A percentile compares a stretch with the other conserved stretches of the same genome.
phyloP scores from a whole-genome alignment of 2,888 invertebrate genomes.

The Saturnia japonica region DNA sequence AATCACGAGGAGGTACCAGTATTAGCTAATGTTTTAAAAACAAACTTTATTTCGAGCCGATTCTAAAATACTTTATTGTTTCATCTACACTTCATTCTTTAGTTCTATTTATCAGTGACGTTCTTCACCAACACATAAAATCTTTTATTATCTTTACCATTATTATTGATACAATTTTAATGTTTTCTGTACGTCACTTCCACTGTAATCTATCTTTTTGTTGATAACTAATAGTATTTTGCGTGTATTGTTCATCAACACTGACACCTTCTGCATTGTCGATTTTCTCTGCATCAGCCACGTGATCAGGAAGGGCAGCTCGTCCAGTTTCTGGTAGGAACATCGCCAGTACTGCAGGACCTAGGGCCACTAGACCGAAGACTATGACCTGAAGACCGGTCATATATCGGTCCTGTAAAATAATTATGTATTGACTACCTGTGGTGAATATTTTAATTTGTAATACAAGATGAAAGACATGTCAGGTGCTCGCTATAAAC shows the following conservation, averaged over 20 bases:
- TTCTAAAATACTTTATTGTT: neutral
- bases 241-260: neutral
- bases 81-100: neutral
- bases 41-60: neutral
- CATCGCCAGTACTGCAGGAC: conserved; percentile 59
- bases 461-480: neutral
- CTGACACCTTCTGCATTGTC: conserved; percentile 31
- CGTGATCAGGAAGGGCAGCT: conserved; percentile 57
- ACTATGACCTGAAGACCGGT: conserved; percentile 62
- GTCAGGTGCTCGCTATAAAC: neutral
- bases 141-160: neutral
- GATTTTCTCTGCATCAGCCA: conserved; percentile 60
- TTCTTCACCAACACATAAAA: neutral
- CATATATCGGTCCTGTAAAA: conserved; percentile 60
- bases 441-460: neutral
- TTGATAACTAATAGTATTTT: neutral
- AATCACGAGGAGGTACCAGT: too few species aligned
- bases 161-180: neutral
- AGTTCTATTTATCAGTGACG: neutral
- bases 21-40: neutral
- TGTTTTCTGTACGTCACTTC: neutral
- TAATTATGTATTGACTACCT: neutral
- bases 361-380: conserved; percentile 63
- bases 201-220: conserved; percentile 15
- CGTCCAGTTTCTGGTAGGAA: conserved; percentile 67